Conservation (phyloP, 2,888 invertebrate species). For the Notodonta ziczac region DNA sequence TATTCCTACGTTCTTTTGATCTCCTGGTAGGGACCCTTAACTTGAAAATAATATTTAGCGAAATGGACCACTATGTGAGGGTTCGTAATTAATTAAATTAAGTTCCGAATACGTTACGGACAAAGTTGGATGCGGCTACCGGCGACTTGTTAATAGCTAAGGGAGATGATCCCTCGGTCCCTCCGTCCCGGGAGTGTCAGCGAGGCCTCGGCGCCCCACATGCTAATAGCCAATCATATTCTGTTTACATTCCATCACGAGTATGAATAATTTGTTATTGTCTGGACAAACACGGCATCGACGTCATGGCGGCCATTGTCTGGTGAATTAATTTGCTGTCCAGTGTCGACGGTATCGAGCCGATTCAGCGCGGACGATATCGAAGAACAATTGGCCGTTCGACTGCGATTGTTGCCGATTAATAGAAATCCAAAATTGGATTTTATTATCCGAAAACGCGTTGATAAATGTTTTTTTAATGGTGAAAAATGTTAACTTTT, state of each 20-base stretch:
- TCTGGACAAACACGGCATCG: conserved; percentile 73
- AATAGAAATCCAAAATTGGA: conserved; percentile 70
- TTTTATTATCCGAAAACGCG: conserved; percentile 58
- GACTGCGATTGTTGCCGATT: conserved; percentile 63
- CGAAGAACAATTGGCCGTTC: conserved; percentile 64
- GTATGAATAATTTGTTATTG: conserved; percentile 84
- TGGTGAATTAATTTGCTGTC: conserved; percentile 75
- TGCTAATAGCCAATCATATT: conserved; percentile 84
- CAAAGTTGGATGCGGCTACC: conserved; percentile 74
- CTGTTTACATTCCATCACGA: conserved; percentile 84
- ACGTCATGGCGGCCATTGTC: conserved; percentile 78
- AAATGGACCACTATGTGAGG: conserved; percentile 70
- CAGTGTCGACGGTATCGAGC: conserved; percentile 58
- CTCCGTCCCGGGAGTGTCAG: conserved; percentile 59
- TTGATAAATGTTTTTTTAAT: conserved; percentile 47
- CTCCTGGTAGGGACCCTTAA: conserved; percentile 57
- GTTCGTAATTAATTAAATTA: conserved; percentile 82
- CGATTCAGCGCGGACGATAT: conserved; percentile 64
- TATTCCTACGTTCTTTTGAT: conserved; percentile 65
- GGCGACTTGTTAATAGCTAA: conserved; percentile 76
- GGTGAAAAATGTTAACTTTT: conserved; percentile 9
- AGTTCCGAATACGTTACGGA: conserved; percentile 78
- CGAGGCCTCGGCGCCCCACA: conserved; percentile 64
- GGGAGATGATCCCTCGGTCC: conserved; percentile 73
- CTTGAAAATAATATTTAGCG: conserved; percentile 74